Evolutionary conservation across 2,113 vertebrate species (phyloP), one percentile per base, ranked within the genome.

Genomic region (Poeciliopsis turrubarensis): DNA sequence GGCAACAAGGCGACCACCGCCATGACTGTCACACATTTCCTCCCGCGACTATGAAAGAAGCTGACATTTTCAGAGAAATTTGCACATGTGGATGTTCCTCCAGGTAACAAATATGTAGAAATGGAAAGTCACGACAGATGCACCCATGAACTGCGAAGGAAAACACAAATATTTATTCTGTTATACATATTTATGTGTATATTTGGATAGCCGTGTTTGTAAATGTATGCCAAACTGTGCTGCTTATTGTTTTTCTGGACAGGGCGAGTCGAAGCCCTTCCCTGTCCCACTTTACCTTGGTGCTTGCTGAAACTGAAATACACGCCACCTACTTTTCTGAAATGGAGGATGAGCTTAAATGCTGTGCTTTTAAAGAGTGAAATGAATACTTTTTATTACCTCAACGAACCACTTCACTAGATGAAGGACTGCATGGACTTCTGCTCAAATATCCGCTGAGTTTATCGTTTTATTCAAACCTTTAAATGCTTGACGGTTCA

Each of bases 21-120:
- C 86, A 96, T 96, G 96, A 98, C 96, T 3, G 97, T 96, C 86
- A 99, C 97, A 54, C 97, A 99, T 87, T 99, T 99, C 92, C 95
- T 99, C 81, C 97, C 97, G 0, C 94, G 97, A 86, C 95, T 99
- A 89, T 98, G 94, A 97, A 90, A 86, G 73, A 89, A 80, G 88
- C 82, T 76, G 77, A 80, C 91, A 87, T 88, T 88, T 91, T 90
- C 84, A 80, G 90, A 92, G 84, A 84, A 80, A 78, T 96, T 96
- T 96, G 96, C 96, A 96, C 96, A 96, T 87, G 88, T 87, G 92
- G 94, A 94, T 91, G 89, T 85, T 84, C 83, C 92, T 93, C 90
- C 91, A 94, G 93, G 93, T 95, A 94, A 93, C 60, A 90, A n/a
- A 57, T n/a, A 57, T 57, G 51, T 54, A 90, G 81, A 91, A 81